Evolutionary conservation across 2,113 vertebrate genomes (phyloP), one percentile per base, ranked within the genome.

Genomic region (Pteruthius melanotis): DNA sequence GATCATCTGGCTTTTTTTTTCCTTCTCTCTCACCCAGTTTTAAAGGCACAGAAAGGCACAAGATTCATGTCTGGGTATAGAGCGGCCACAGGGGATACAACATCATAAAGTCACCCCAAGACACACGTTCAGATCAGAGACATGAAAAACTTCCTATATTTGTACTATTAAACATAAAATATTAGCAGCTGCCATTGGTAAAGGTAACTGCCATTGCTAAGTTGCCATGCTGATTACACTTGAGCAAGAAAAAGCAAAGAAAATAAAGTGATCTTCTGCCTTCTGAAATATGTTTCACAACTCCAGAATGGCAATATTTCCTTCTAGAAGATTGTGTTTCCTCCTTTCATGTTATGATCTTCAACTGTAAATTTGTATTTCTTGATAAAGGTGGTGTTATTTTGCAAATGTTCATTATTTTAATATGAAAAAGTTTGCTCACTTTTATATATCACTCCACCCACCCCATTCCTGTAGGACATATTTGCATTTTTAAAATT

Each of bases 391-490:
- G 10, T 14, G 17, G 4, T 5, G 3, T 0, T 11, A 66, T 45
- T 64, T 76, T 28, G 7, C 8, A 14, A 81, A 52, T 35, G 1
- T 28, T 53, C 3, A 7, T 65, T 81, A 57, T 52, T 79, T 79
- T 53, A 56, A 53, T 69, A 60, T 40, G 18, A 72, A 69, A 82
- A 37, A 10, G 21, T 12, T 68, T 69, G 2, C 8, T 63, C 0
- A 22, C 35, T 16, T 50, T 8, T 37, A 40, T 19, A 30, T 11
- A 15, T 30, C 2, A 0, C 7, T 27, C 27, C 4, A 12, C 22
- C 9, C 22, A 7, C 1, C 2, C 1, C 3, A 4, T 22, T 14
- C 6, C 6, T 1, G 0, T 27, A 57, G 15, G 11, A 63, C 19
- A 45, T 57, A 54, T 69, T 63, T 79, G 8, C 24, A 52, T 89